phyloP scores from a whole-genome alignment of 2,797 vertebrate genomes.

The Sylvia borin region DNA sequence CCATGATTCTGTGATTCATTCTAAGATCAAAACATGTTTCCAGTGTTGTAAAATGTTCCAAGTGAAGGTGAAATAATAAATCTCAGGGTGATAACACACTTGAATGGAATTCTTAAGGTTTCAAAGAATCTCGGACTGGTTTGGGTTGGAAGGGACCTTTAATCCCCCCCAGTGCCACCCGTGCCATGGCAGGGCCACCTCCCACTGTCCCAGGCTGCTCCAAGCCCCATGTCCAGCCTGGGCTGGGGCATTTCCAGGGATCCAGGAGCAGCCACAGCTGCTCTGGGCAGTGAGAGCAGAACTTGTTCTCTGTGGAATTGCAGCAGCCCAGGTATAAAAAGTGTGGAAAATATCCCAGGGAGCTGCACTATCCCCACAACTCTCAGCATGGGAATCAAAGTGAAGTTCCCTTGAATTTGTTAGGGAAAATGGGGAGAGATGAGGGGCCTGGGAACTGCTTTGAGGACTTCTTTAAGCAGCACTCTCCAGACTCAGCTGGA shows the following conservation, averaged over 20 bases:
- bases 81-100: background rate
- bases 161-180: accelerated
- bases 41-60: background rate
- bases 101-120: background rate
- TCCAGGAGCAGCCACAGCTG: background rate
- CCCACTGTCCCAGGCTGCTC: background rate
- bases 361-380: background rate
- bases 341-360: background rate
- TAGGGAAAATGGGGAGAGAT: background rate
- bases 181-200: background rate
- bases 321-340: background rate
- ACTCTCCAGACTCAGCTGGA: background rate
- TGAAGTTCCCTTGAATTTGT: background rate
- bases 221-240: background rate
- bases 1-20: background rate
- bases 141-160: accelerated
- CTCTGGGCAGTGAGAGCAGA: background rate
- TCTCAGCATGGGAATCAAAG: background rate
- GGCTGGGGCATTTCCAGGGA: background rate
- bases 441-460: background rate
- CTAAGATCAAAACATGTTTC: background rate
- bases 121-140: background rate
- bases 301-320: background rate
- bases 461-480: background rate
- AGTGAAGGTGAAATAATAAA: background rate